Base-by-base conservation (phyloP, 2,797 vertebrate species). In the Falco concolor region DNA sequence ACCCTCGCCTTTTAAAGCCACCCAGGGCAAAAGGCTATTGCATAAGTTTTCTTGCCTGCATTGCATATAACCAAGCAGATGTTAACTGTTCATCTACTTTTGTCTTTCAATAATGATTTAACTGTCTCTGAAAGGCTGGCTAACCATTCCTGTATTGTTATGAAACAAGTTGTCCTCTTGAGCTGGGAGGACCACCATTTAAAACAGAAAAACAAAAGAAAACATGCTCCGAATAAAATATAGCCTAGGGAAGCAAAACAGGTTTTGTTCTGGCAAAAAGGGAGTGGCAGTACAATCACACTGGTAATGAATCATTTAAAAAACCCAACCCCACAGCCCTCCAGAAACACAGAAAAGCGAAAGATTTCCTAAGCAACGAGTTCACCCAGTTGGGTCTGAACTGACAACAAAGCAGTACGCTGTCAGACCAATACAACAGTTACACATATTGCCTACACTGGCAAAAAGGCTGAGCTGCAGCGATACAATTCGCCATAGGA, bases 221-320 rank as follows among this genome's bases (percentile, higher is more conserved):
- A 81, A 86, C 59, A 74, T 21, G 36, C 42, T 68, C 5, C 0
- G 6, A 79, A 36, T 45, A 89, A 94, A 93, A 85, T 2, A 34
- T 47, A 92, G 91, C 89, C 92, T 73, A 64, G 56, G 65, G 87
- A 78, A 81, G 87, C 25, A 88, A 92, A 96, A 89, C 91, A 87
- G 83, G 93, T 95, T 90, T 87, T 79, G 49, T 67, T 84, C 77
- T 56, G 13, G 70, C 40, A 56, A 74, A 84, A 91, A 87, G 88
- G 94, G 94, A 97, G 94, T n/a, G 89, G 83, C 70, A 34, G 28
- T 64, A 83, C 40, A 91, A 86, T 83, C 65, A 49, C 32, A 24
- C 1, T 25, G 44, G 36, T 24, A 73, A 95, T 83, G 77, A 93
- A 72, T 57, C 76, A 79, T 25, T 68, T 52, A 42, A 67, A 69